Base-by-base conservation (phyloP, 2,888 invertebrate species). In the Tetropium fuscum region DNA sequence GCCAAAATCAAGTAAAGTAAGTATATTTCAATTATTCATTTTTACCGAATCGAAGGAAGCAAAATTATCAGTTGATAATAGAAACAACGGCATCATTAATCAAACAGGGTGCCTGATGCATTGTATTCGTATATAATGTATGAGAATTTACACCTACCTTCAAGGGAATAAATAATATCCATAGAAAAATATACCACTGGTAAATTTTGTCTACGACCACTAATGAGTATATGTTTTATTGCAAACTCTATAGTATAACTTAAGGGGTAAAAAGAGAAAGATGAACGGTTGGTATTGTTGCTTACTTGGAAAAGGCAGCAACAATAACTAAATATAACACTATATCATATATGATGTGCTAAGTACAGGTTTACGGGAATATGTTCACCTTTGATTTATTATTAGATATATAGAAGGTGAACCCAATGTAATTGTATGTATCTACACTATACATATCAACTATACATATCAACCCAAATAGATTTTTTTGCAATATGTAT, bases 271-370 rank as follows among this genome's bases (percentile, higher is more conserved):
- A 48, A 13, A 18, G 55, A 60, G 53, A 60, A 48, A 54, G 22
- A 27, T 15, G 27, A 10, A 27, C 15, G 13, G 10, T 8, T 20
- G 20, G 36, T 48, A 15, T 1, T 15, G 20, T 13, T 10, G 22
- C 22, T 48, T 48, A 36, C 48, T 48, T 53, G 64, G 66, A 71
- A 74, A 74, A 67, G 51, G 74, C 68, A 75, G 74, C 73, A 74
- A 74, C 67, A 68, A 72, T 70, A 69, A 71, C 63, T 70, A 70
- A 72, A 74, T 75, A 74, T 72, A 76, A 74, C 78, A 78, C 78
- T 79, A 78, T 73, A 79, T 79, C 79, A 79, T 76, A 69, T 72
- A 72, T 78, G 78, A 79, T 78, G 77, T 74, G 74, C 74, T 79
- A 79, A 79, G 74, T 77, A 78, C 66, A 61, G 71, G 71, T 67